phyloP scores from a whole-genome alignment of 2,797 vertebrate genomes.

The Alfaro cultratus region DNA sequence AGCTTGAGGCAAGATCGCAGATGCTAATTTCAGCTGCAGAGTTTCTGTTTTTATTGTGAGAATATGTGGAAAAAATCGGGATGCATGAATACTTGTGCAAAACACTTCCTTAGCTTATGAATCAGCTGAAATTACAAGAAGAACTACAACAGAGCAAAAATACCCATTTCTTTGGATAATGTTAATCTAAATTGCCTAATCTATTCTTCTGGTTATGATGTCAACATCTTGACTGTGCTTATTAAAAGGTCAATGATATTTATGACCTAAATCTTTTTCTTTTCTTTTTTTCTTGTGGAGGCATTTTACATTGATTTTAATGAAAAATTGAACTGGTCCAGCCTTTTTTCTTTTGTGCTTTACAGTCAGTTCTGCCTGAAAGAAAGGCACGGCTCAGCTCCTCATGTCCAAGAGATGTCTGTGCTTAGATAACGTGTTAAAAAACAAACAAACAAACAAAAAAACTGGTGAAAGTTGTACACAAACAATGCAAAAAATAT shows the following conservation, averaged over 20 bases:
- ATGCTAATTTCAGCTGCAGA: not conserved
- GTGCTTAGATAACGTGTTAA: constrained; percentile 24
- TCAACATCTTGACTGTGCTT: not conserved
- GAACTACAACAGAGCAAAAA: not conserved
- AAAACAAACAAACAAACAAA: constrained; percentile 25
- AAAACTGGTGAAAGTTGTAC: not conserved
- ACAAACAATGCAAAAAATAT: constrained; percentile 31
- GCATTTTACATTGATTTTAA: not conserved
- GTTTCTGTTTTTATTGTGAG: not conserved
- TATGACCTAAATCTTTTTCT: not conserved
- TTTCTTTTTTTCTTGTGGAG: constrained; percentile 17
- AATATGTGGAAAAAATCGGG: not conserved
- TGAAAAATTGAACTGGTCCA: not conserved
- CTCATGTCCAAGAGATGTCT: constrained; percentile 28
- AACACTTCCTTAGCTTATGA: not conserved
- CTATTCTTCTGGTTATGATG: not conserved
- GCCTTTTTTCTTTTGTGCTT: constrained; percentile 40
- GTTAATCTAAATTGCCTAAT: constrained; percentile 3
- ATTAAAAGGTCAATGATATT: not conserved
- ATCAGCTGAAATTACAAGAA: not conserved
- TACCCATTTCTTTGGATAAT: not conserved
- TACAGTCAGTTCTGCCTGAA: constrained; percentile 49
- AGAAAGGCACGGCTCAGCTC: constrained; percentile 58
- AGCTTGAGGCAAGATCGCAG: not conserved
- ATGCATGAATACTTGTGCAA: not conserved